Evolutionary conservation across 2,797 vertebrate genomes (phyloP), one percentile per base, ranked within the genome.

Genomic region (Sebastes steindachneri): DNA sequence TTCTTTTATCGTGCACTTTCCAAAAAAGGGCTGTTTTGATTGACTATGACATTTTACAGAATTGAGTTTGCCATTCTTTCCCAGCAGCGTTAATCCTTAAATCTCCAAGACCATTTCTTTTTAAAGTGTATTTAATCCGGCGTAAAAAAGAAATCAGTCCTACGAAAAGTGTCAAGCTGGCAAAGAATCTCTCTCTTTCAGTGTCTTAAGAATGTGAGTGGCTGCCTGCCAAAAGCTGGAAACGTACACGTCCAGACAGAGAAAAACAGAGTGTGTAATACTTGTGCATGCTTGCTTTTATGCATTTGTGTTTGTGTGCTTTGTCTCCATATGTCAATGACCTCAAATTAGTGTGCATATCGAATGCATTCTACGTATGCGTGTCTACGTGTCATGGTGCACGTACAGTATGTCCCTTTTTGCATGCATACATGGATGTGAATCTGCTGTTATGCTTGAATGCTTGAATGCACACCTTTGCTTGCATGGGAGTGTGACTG

Each of bases 201-300:
- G 54, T 35, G 37, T 59, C 15, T 8, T 71, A 66, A 69, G 73
- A 85, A 80, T 88, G 77, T 65, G 53, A 83, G 63, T 14, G 1
- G 14, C 25, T 3, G 41, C 26, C 69, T 86, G 85, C 79, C 85
- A 91, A 84, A 60, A 17, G 10, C 78, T 76, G 69, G 68, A 86
- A 86, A 79, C 37, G 51, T 48, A 45, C 84, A 62, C 28, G 67
- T 71, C 75, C 66, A 77, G 77, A 78, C 88, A 77, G 57, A 67
- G 21, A 75, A 33, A 76, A 65, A 57, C n/a, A 68, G 1, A 51
- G 25, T 23, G 48, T 76, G 29, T 37, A 3, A 45, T 63, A 4
- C 23, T 19, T 54, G 67, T 77, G 9, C 48, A 17, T 75, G 29
- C 58, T 31, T 79, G 60, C 33, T 45, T 73, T 0, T 15, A 3